Evolutionary conservation across 2,113 vertebrate genomes (phyloP).

Genomic region (Thermophis baileyi): DNA sequence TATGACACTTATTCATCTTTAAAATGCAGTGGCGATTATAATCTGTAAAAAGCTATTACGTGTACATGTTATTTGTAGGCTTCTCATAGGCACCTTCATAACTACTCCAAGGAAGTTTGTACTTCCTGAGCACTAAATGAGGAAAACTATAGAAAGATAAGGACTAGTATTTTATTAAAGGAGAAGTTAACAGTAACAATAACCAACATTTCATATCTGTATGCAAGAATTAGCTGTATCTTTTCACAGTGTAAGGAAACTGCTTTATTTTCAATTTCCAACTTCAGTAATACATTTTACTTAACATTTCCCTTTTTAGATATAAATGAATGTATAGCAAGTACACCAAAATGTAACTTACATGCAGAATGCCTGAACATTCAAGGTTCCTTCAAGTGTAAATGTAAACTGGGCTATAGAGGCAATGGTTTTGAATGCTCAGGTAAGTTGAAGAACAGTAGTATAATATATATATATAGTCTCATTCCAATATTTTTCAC

Average conservation of each 20-base stretch:
- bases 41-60: too few species aligned
- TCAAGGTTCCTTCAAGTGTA: slow-evolving; percentile 87
- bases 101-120: background rate
- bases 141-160: background rate
- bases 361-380: slow-evolving; percentile 89
- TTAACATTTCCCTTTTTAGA: slow-evolving; percentile 70
- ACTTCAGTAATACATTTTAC: background rate
- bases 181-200: background rate
- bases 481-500: background rate
- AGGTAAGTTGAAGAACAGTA: slow-evolving; percentile 74
- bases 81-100: too few species aligned
- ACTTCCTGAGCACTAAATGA: background rate
- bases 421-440: slow-evolving; percentile 86
- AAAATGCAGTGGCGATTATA: too few species aligned
- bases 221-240: background rate
- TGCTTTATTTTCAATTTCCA: background rate
- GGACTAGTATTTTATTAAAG: background rate
- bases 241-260: background rate
- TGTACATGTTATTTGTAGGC: too few species aligned
- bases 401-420: slow-evolving; percentile 86
- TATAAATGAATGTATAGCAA: slow-evolving; percentile 82
- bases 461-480: background rate
- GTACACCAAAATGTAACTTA: slow-evolving; percentile 78
- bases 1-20: too few species aligned
- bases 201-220: background rate